Evolutionary conservation across 2,113 vertebrate species (phyloP), one percentile per base, ranked within the genome.

Genomic region (Onychorhynchus coronatus): DNA sequence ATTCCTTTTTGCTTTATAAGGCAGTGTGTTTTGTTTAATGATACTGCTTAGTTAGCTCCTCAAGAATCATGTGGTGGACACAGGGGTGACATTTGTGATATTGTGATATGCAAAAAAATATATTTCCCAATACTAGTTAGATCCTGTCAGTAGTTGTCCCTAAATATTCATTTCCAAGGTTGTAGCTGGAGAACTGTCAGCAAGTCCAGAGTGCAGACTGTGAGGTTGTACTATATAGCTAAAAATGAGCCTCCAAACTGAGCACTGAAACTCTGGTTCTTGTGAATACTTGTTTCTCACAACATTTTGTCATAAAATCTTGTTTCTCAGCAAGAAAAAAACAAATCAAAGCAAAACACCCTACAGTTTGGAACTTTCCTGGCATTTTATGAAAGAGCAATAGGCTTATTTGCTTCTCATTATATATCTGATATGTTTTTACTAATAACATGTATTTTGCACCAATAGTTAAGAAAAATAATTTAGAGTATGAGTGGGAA

Each of bases 401-500:
- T 85, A 68, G 76, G 56, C 88, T 97, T 97, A 94, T 96, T 96
- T 95, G 71, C 77, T 95, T 93, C 95, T 97, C 49, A 63, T 93
- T 97, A 93, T 85, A 82, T 96, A 94, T 59, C 27, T 65, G 93
- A 93, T 93, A 94, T 93, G 42, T 92, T 98, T 97, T 94, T 86
- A 94, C 83, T 97, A 97, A 97, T 82, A 93, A 86, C 82, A 93
- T 67, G 62, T 85, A 97, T 97, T 98, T 98, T 95, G 87, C 75
- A 78, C 76, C 55, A 78, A 74, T 33, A 95, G 42, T 75, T 83
- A 71, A 96, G 86, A 72, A 97, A 97, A 97, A 96, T 96, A 95
- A 96, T 97, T 97, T 97, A 97, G 90, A 96, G 82, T 62, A 53
- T 97, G 97, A 94, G 76, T 92, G 96, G 96, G 91, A 98, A 97